phyloP scores from a whole-genome alignment of 2,113 vertebrate genomes.

The Macroglossus sobrinus region DNA sequence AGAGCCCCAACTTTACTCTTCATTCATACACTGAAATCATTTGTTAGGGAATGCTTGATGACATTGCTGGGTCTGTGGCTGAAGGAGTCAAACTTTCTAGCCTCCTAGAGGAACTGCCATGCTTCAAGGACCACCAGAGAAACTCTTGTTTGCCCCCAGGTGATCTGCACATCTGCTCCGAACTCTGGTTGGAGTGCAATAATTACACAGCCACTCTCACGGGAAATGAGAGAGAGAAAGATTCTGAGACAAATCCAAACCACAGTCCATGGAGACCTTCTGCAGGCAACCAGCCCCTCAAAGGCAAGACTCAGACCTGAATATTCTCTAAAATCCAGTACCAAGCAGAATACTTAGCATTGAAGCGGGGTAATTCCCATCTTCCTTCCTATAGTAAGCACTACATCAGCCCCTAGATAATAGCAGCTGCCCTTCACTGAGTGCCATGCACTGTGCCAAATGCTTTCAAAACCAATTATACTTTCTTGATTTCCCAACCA shows the following conservation, averaged over 20 bases:
- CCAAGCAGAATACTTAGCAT: neutral
- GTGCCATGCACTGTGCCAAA: neutral
- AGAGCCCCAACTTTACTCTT: neutral
- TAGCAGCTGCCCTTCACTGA: neutral
- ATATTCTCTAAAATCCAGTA: neutral
- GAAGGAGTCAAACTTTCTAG: neutral
- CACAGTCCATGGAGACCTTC: neutral
- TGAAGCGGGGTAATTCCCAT: neutral
- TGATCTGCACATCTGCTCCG: neutral
- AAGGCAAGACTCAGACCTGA: neutral
- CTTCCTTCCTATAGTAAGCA: neutral
- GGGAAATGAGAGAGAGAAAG: neutral
- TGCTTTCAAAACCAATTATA: slow-evolving; percentile 1
- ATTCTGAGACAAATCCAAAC: neutral
- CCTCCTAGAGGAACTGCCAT: neutral
- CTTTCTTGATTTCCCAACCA: neutral
- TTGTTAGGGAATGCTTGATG: neutral
- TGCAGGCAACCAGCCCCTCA: neutral
- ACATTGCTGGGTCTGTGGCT: neutral
- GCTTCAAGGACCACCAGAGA: neutral
- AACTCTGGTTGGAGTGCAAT: neutral
- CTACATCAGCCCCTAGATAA: neutral
- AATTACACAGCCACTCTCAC: neutral
- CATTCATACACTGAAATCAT: neutral
- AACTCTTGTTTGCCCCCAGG: neutral